Evolutionary conservation across 2,888 invertebrate genomes (phyloP).

Genomic region (Acrobasis suavella): DNA sequence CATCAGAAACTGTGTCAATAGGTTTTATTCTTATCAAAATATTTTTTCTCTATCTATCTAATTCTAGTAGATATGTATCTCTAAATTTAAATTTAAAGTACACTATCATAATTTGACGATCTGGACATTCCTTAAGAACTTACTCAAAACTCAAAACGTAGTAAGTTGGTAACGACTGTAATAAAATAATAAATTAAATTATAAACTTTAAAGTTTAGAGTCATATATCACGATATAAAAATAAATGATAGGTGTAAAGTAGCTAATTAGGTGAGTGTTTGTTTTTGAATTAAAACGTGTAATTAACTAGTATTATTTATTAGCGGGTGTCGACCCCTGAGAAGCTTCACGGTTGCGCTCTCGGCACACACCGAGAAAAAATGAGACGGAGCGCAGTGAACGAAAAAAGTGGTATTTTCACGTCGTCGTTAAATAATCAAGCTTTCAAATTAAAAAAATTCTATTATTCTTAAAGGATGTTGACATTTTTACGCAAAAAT

Average conservation of each 20-base stretch:
- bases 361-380: background rate
- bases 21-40: background rate
- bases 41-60: background rate
- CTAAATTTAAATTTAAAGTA: background rate
- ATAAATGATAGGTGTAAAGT: conserved; percentile 21
- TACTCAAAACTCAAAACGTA: conserved; percentile 3
- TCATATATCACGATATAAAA: conserved; percentile 7
- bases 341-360: conserved; percentile 18
- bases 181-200: conserved; percentile 4
- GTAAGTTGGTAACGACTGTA: background rate
- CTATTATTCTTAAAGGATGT: no score
- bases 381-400: background rate
- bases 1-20: background rate
- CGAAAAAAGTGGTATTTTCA: background rate
- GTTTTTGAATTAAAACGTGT: conserved; percentile 20
- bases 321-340: conserved; percentile 23
- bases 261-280: conserved; percentile 20
- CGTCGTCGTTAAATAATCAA: no score
- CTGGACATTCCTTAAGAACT: background rate
- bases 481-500: no score
- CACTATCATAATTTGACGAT: conserved; percentile 10
- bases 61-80: background rate
- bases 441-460: no score
- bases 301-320: conserved; percentile 21
- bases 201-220: conserved; percentile 3